These are phyloP conservation scores for Dolichoris vasculosae DNA, from an alignment of 1,140 invertebrate species.

Conservation along the genomic window DNA sequence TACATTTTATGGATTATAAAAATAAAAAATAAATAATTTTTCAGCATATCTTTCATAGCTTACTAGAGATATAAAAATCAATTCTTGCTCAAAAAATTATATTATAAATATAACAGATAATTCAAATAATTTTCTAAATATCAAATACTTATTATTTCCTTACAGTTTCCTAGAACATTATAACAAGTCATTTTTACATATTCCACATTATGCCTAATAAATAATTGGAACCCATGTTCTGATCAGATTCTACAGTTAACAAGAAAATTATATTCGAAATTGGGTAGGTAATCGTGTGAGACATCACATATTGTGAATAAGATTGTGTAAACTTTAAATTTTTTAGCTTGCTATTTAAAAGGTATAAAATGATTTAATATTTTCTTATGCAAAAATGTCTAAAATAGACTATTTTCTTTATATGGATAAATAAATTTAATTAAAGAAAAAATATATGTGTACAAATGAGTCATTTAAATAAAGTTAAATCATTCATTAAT, in stretches of 20 bases:
- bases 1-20: too few species aligned
- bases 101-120: background rate
- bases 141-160: background rate
- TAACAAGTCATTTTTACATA: constrained; percentile 27
- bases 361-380: background rate
- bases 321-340: constrained; percentile 45
- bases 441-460: too few species aligned
- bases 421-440: too few species aligned
- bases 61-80: too few species aligned
- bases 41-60: too few species aligned
- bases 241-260: constrained; percentile 74
- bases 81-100: too few species aligned
- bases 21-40: too few species aligned
- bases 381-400: background rate
- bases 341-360: constrained; percentile 7
- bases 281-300: constrained; percentile 68
- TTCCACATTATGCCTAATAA: constrained; percentile 44
- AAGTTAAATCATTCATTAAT: too few species aligned
- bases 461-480: too few species aligned
- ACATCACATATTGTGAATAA: constrained; percentile 55
- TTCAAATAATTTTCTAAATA: background rate
- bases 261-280: constrained; percentile 75
- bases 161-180: background rate
- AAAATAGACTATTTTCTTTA: too few species aligned
- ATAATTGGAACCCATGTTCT: constrained; percentile 59